Base-by-base conservation (phyloP, 2,888 invertebrate species). In the Tillus elongatus region DNA sequence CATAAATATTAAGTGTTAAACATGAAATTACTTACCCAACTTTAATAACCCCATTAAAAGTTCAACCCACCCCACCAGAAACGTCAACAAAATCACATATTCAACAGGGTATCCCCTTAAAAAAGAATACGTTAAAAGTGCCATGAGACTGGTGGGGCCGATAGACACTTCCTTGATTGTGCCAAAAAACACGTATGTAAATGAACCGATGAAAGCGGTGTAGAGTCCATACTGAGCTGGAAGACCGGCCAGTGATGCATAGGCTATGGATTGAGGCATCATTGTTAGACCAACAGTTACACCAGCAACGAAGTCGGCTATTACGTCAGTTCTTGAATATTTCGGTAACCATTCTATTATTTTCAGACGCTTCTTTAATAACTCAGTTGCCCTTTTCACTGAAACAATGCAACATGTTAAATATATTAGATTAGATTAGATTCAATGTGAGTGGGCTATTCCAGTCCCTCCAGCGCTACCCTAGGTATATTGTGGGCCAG, bases 141-240 rank as follows among this genome's bases (percentile, higher is more conserved):
- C 82, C 88, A 93, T 89, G 41, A 95, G 74, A 50, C 91, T 90
- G 0, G 93, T 92, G 0, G 95, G 92, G n/a, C 95, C 88, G 46
- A 88, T 86, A 0, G 85, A 85, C 2, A 87, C 86, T 67, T 87
- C 83, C 57, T 79, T 84, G 46, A 86, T 80, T 1, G 90, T 89
- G 27, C 95, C 95, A 52, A 95, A 79, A 50, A 89, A 62, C 36
- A 84, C 71, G 67, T 96, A 96, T 36, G 91, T 71, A 52, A 93
- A 83, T 35, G 86, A 83, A n/a, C 82, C 80, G 63, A 91, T 75
- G 61, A 93, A 90, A 0, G 92, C 82, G 2, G 92, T 87, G 64
- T 95, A 95, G 13, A 96, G 72, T 1, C 95, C 96, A 67, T 88
- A 90, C 74, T 91, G 86, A 15, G 91, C 81, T 11, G 84, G 79